phyloP scores from a whole-genome alignment of 2,113 vertebrate genomes.

The Paracanthobrama guichenoti region DNA sequence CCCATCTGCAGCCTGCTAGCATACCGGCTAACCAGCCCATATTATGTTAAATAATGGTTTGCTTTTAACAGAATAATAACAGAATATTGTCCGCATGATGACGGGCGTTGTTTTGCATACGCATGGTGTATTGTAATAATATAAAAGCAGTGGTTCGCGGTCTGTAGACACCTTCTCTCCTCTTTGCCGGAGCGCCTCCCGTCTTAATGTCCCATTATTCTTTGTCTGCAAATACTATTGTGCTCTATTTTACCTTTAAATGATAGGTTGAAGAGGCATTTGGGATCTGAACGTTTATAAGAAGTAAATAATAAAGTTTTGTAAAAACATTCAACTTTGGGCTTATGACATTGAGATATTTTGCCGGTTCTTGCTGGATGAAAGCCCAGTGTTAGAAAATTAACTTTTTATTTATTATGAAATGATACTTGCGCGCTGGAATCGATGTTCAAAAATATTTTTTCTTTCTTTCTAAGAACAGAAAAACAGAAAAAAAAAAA shows the following conservation, averaged over 20 bases:
- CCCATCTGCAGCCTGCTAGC: slow-evolving; percentile 46
- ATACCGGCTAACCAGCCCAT: slow-evolving; percentile 38
- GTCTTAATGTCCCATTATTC: slow-evolving; percentile 49
- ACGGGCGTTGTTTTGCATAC: not conserved
- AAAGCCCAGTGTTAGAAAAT: not conserved
- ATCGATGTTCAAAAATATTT: not conserved
- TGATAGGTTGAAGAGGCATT: not conserved
- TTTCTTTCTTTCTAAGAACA: not conserved
- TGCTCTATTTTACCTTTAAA: not conserved
- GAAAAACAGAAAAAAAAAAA: not conserved
- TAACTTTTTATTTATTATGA: not conserved
- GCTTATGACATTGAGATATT: slow-evolving; percentile 15
- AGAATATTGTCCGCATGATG: not conserved
- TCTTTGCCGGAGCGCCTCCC: slow-evolving; percentile 45
- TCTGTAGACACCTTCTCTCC: slow-evolving; percentile 11
- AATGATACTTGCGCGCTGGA: not conserved
- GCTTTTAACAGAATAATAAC: not conserved
- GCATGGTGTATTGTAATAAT: not conserved
- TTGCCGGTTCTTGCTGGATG: slow-evolving; percentile 14
- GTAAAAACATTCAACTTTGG: slow-evolving; percentile 21
- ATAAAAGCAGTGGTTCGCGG: not conserved
- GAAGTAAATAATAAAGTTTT: not conserved
- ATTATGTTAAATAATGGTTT: not conserved
- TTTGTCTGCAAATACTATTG: slow-evolving; percentile 54
- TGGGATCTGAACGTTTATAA: not conserved